Base-by-base conservation (phyloP, 2,888 invertebrate genomes). In the Tromatobia lineatoria region DNA sequence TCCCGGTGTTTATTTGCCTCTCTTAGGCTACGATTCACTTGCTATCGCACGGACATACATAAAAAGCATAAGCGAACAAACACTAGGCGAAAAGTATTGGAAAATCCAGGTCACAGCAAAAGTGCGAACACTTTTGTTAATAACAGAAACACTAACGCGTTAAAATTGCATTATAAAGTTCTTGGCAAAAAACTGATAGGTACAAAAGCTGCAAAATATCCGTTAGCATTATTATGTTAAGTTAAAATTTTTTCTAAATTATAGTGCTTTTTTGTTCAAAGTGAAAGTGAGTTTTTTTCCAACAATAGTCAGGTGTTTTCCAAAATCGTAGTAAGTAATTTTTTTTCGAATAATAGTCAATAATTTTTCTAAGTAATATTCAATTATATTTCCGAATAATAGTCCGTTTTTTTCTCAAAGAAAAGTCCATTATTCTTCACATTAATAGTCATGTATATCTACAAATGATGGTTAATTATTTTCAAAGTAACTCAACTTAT, bases 1-100 rank as follows among this genome's bases (percentile, higher is more conserved):
- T 69, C 34, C 6, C 45, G 20, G 13, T 23, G 7, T 45, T 42
- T 66, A 23, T 13, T 13, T 23, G 20, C 23, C 45, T 78, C 64
- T 45, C 70, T 15, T 50, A 13, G 20, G 23, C 42, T 29, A 29
- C 50, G 57, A 73, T 69, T 34, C 20, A 70, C 50, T 42, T 47
- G 70, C 20, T 38, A 38, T 66, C 45, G 15, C 18, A 15, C 6
- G 13, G 2, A 66, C 45, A 23, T 15, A 13, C 42, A 42, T 66
- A 42, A 20, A 42, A 20, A 66, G 38, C 13, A 66, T 20, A 7
- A 15, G 54, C 54, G 13, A 54, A 4, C 6, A 13, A 54, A 25
- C 11, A 25, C 23, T 23, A 3, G 13, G 13, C 54, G 23, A 54
- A 54, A 23, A 54, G 25, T 54, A 54, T 13, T 20, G 25, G 23